phyloP scores from a whole-genome alignment of 2,888 invertebrate genomes.

The Oasisia sp. region DNA sequence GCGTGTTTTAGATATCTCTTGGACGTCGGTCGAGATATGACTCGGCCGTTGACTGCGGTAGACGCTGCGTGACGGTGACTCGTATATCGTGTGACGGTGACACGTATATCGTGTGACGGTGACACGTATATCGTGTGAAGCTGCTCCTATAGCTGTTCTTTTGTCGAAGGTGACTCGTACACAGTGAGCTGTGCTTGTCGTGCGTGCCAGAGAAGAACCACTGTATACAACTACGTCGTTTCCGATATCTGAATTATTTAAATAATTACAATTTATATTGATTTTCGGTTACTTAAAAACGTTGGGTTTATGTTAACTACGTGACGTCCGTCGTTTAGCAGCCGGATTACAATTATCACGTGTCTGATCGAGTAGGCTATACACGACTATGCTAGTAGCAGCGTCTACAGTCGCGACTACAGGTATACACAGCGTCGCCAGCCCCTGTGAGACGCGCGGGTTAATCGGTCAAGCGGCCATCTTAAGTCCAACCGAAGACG shows the following conservation, averaged over 20 bases:
- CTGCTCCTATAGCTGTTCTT: not conserved
- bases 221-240: not conserved
- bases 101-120: not conserved
- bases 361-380: not conserved
- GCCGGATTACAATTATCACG: not conserved
- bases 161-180: not conserved
- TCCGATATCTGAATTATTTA: not conserved
- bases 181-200: not conserved
- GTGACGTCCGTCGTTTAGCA: not conserved
- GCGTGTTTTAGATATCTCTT: not conserved
- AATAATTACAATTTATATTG: not conserved
- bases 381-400: not conserved
- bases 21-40: not conserved
- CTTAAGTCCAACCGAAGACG: slow-evolving; percentile 42
- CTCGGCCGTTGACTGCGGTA: not conserved
- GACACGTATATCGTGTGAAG: not conserved
- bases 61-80: not conserved
- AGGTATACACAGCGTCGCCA: not conserved
- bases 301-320: not conserved
- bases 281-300: not conserved
- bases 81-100: too few relatives aligned
- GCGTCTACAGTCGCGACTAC: not conserved
- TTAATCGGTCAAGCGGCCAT: not conserved
- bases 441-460: not conserved
- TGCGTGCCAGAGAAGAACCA: not conserved